Percentiles rank a stretch among this genome's conserved stretches.
Evolutionary conservation across 2,797 vertebrate genomes (phyloP).

Genomic region (Oreortyx pictus): DNA sequence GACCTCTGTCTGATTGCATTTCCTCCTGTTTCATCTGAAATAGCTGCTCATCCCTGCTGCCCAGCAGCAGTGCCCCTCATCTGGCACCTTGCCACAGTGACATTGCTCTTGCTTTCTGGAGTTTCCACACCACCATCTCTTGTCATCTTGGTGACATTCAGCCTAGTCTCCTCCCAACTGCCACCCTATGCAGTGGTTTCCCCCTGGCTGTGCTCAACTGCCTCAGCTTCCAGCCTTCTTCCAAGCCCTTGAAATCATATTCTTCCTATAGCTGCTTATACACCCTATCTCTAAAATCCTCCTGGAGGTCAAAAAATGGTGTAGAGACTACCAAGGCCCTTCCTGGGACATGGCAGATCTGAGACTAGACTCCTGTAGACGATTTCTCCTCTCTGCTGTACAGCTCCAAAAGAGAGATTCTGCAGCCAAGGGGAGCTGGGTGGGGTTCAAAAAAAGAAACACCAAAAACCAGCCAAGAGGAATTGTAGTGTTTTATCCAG

Average conservation of each 20-base stretch:
- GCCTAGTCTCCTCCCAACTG: not conserved
- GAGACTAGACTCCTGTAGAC: not conserved
- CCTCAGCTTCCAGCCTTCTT: not conserved
- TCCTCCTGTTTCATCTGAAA: not conserved
- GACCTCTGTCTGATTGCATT: not conserved
- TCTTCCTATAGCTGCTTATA: not conserved
- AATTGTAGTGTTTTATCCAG: not conserved
- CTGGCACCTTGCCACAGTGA: not conserved
- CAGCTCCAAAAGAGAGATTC: not conserved
- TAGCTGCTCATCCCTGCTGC: accelerated
- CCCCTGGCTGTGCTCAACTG: not conserved
- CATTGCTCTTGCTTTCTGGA: not conserved
- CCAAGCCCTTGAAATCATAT: not conserved
- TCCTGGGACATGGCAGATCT: not conserved
- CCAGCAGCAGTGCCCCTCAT: not conserved
- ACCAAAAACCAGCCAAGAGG: not conserved
- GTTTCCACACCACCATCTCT: not conserved
- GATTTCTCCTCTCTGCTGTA: not conserved
- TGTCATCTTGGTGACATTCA: not conserved
- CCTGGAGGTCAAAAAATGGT: not conserved
- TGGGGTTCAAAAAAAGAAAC: not conserved
- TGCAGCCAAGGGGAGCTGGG: not conserved
- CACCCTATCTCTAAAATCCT: not conserved
- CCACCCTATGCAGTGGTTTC: not conserved
- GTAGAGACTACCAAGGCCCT: not conserved